Evolutionary conservation across 2,113 vertebrate genomes (phyloP).

Genomic region (Daubentonia madagascariensis): DNA sequence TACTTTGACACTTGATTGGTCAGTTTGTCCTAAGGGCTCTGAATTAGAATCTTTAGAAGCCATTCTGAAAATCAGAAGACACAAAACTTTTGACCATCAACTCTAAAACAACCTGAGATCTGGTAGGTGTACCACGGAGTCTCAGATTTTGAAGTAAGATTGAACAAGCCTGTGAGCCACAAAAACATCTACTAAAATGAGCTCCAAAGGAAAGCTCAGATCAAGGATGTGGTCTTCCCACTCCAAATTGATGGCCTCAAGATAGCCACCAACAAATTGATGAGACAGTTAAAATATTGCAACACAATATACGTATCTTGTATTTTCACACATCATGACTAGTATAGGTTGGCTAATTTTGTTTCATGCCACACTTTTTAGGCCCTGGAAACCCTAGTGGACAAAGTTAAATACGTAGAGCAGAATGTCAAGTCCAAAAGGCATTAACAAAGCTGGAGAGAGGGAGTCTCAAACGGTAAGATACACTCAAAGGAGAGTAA

Average conservation of each 20-base stretch:
- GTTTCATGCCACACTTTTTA: not conserved
- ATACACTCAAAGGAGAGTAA: not conserved
- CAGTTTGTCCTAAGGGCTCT: not conserved
- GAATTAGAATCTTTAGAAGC: not conserved
- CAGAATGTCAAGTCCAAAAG: not conserved
- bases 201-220: not conserved
- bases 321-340: not conserved
- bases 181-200: not conserved
- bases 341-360: not conserved
- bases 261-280: not conserved
- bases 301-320: not conserved
- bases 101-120: not conserved
- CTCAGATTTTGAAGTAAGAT: constrained; percentile 6
- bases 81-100: not conserved
- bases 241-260: not conserved
- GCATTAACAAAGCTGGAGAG: not conserved
- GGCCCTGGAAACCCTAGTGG: not conserved
- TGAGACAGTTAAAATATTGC: not conserved
- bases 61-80: not conserved
- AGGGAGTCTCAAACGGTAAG: not conserved
- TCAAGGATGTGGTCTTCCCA: not conserved
- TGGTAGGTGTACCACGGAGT: not conserved
- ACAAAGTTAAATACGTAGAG: not conserved
- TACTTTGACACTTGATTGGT: not conserved
- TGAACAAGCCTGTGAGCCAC: not conserved